Conservation (phyloP, 1,140 invertebrate genomes). For the Leptoteleia sp. region DNA sequence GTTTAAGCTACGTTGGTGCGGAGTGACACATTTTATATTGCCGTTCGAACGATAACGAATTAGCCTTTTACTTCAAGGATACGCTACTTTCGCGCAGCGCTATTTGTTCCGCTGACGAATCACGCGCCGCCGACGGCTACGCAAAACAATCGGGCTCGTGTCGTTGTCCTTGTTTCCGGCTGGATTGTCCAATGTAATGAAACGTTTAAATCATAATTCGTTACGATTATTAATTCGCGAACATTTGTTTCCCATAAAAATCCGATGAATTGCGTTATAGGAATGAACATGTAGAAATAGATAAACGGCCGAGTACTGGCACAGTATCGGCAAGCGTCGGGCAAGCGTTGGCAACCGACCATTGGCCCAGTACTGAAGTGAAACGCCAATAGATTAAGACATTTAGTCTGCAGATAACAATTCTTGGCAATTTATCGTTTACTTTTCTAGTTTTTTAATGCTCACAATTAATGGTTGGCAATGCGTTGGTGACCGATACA, state of each 20-base stretch:
- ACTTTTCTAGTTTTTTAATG: too few relatives aligned
- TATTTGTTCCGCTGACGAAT: conserved; percentile 27
- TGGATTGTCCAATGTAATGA: conserved; percentile 10
- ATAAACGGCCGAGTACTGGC: too few relatives aligned
- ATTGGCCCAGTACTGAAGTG: too few relatives aligned
- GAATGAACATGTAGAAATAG: background rate
- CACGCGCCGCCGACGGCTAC: conserved; percentile 10
- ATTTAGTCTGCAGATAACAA: too few relatives aligned
- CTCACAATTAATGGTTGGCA: too few relatives aligned
- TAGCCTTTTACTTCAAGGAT: conserved; percentile 41
- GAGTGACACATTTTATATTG: conserved; percentile 9
- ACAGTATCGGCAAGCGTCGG: conserved; percentile 2
- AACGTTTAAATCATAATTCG: conserved; percentile 22
- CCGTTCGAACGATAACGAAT: conserved; percentile 20
- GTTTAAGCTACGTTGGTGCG: conserved; percentile 21
- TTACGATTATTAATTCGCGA: conserved; percentile 4
- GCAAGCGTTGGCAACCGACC: background rate
- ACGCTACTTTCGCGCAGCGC: conserved; percentile 26
- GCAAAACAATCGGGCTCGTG: conserved; percentile 5
- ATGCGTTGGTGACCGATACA: too few relatives aligned
- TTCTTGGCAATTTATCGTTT: too few relatives aligned
- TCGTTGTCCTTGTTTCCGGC: conserved; percentile 4
- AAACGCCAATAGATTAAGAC: too few relatives aligned
- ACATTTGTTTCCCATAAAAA: background rate
- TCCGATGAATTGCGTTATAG: background rate